These are phyloP conservation scores for Coregonus suidteri DNA, from an alignment of 2,797 vertebrate genomes.

Conservation along the genomic window DNA sequence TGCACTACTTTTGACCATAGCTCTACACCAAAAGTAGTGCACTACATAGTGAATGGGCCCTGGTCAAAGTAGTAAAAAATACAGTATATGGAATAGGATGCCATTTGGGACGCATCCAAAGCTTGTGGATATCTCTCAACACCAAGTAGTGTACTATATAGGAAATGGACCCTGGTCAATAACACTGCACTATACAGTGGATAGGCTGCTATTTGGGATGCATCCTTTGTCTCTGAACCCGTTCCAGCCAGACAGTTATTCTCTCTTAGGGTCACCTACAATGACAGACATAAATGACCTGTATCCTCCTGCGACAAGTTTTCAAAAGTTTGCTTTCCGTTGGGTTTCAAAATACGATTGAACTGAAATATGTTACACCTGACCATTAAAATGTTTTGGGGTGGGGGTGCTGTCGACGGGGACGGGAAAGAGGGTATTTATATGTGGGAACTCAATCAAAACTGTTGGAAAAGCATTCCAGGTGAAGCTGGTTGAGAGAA, in stretches of 20 bases:
- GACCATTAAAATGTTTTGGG: constrained; percentile 9
- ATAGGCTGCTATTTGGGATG: not conserved
- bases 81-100: too few species aligned
- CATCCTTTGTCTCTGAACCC: constrained; percentile 14
- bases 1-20: not conserved
- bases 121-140: too few species aligned
- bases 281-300: constrained; percentile 23
- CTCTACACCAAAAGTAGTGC: not conserved
- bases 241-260: constrained; percentile 28
- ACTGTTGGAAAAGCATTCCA: too few species aligned
- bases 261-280: constrained; percentile 31
- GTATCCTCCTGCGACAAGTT: constrained; percentile 24
- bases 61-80: too few species aligned
- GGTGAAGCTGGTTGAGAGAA: too few species aligned
- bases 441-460: too few species aligned
- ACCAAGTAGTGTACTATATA: too few species aligned
- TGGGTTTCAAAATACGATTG: constrained; percentile 29
- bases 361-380: constrained; percentile 30
- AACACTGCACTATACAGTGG: not conserved
- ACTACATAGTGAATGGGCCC: not conserved
- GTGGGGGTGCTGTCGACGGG: too few species aligned
- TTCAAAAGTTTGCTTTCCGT: constrained; percentile 27
- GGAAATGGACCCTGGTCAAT: not conserved
- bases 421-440: too few species aligned
- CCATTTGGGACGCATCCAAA: too few species aligned